Evolutionary conservation across 2,113 vertebrate genomes (phyloP), one percentile per base, ranked within the genome.

Genomic region (Tachuris rubrigastra): DNA sequence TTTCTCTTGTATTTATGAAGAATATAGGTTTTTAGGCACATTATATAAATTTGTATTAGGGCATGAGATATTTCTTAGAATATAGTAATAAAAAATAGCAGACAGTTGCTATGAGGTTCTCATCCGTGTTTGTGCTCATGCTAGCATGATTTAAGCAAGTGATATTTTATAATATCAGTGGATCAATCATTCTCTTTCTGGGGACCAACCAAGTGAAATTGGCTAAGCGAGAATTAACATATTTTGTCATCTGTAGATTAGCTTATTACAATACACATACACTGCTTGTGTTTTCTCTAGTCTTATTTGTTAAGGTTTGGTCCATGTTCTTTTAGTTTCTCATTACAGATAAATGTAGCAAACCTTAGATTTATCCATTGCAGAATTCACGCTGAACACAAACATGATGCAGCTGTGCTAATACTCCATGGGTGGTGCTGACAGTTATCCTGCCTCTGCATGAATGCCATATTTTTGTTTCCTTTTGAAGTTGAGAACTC

Each of bases 351-450:
- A 39, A 72, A 77, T 63, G 89, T 62, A 65, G 65, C 42, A 49
- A 77, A 74, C 39, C 37, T 52, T 84, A 41, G 18, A 55, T 78
- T 91, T 65, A 22, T 87, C 33, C 69, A 0, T 60, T 25, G 31
- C n/a, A 69, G 75, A 63, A 52, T 65, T 93, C 92, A 73, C 50
- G 56, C 39, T 65, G 67, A 82, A 65, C 37, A 46, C 53, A 85
- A 91, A 87, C 41, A 76, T 30, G 21, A n/a, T 75, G 60, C 93
- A 93, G 92, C 81, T 93, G 92, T 87, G 53, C 88, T 91, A 79
- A 72, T 79, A 49, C 66, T 85, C 85, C 35, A 41, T 85, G 90
- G 66, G 85, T 85, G 82, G 92, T 90, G 72, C 56, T 85, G 74
- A 89, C 52, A 65, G 41, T 85, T 87, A 39, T 59, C 30, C 44